These are phyloP conservation scores for Gymnocypris eckloni DNA, from an alignment of 2,797 vertebrate species.

Conservation along the genomic window DNA sequence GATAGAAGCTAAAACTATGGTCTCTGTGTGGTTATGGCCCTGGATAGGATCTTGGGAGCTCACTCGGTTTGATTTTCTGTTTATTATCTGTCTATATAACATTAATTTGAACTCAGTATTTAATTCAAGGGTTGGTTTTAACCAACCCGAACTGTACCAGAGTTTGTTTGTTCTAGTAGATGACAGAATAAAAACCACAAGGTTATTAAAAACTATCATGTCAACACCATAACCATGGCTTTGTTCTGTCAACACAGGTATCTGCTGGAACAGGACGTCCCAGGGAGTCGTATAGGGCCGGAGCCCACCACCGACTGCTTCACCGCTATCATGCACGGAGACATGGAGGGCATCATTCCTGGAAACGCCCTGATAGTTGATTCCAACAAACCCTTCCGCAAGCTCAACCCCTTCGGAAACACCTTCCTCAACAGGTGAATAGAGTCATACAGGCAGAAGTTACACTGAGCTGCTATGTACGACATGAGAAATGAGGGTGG, in stretches of 20 bases:
- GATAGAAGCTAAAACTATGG: background rate
- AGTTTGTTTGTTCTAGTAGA: background rate
- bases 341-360: slow-evolving; percentile 85
- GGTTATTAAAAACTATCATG: slow-evolving; percentile 12
- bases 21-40: background rate
- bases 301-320: slow-evolving; percentile 96
- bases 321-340: slow-evolving; percentile 93
- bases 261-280: slow-evolving; percentile 92
- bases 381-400: slow-evolving; percentile 93
- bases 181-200: background rate
- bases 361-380: slow-evolving; percentile 94
- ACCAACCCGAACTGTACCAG: background rate
- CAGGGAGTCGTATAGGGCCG: slow-evolving; percentile 89
- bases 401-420: slow-evolving; percentile 95
- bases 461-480: slow-evolving; percentile 1
- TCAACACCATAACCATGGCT: slow-evolving; percentile 1
- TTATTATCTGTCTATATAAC: background rate
- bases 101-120: background rate
- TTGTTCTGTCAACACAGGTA: slow-evolving; percentile 75
- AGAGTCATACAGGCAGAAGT: slow-evolving; percentile 2
- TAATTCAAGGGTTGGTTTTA: background rate
- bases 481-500: slow-evolving; percentile 12
- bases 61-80: too few relatives aligned
- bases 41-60: too few relatives aligned
- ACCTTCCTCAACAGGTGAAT: slow-evolving; percentile 93